A percentile compares a stretch with the other conserved stretches of the same genome.
phyloP scores from a whole-genome alignment of 2,113 vertebrate genomes.

The Tragulus kanchil region DNA sequence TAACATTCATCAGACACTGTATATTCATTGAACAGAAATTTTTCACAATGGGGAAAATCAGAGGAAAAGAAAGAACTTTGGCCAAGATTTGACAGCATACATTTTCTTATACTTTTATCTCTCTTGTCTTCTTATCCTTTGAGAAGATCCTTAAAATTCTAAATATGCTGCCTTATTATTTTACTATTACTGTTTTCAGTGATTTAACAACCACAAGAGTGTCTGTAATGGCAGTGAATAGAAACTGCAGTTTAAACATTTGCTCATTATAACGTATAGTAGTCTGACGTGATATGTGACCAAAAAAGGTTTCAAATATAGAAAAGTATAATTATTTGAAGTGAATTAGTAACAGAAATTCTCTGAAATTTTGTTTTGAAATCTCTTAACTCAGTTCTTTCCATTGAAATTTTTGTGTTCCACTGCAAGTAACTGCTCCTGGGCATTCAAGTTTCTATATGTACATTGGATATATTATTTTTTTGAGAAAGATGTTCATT shows the following conservation, averaged over 20 bases:
- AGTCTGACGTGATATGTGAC: not conserved
- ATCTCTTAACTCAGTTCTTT: not conserved
- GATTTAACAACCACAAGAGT: not conserved
- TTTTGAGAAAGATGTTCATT: not conserved
- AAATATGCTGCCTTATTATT: not conserved
- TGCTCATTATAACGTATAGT: not conserved
- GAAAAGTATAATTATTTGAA: not conserved
- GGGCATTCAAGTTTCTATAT: not conserved
- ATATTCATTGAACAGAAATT: slow-evolving; percentile 3
- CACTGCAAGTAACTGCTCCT: not conserved
- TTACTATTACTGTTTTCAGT: not conserved
- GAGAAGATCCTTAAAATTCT: slow-evolving; percentile 51
- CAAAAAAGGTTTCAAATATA: slow-evolving; percentile 46
- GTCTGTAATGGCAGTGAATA: not conserved
- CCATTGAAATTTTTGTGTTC: slow-evolving; percentile 25
- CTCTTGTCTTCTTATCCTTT: slow-evolving; percentile 39
- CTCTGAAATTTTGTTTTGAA: slow-evolving; percentile 49
- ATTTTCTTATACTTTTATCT: not conserved
- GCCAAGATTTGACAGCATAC: not conserved
- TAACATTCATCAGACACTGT: slow-evolving; percentile 35
- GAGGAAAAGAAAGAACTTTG: not conserved
- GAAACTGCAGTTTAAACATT: not conserved
- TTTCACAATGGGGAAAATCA: not conserved
- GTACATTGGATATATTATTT: not conserved
- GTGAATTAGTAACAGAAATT: not conserved